Conservation (phyloP, 2,888 invertebrate species). For the Hyposoter dolosus region DNA sequence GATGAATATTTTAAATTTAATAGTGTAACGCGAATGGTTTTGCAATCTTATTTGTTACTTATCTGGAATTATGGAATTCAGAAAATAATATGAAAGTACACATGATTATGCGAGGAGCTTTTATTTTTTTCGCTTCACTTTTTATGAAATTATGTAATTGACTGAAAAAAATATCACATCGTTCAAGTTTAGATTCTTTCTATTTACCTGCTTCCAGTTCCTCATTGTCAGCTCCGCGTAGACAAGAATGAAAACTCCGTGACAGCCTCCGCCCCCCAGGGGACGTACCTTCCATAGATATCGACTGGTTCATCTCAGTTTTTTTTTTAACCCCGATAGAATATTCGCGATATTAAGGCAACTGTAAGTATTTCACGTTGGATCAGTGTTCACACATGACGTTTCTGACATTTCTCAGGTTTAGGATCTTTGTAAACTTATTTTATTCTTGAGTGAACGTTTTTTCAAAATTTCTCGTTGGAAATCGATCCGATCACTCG, state of each 20-base stretch:
- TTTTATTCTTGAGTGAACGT: conserved; percentile 14
- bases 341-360: background rate
- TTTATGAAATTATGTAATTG: background rate
- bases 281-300: conserved; percentile 81
- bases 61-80: background rate
- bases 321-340: conserved; percentile 8
- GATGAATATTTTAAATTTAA: background rate
- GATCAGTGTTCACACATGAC: conserved; percentile 58
- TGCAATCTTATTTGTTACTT: background rate
- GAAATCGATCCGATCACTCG: conserved; percentile 34
- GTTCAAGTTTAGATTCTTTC: background rate
- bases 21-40: background rate
- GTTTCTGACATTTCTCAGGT: conserved; percentile 55
- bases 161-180: no score
- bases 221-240: conserved; percentile 86
- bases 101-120: background rate
- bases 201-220: conserved; percentile 83
- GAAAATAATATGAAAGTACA: background rate
- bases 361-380: conserved; percentile 58
- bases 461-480: conserved; percentile 27
- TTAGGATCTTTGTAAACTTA: background rate
- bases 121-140: background rate
- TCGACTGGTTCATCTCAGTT: conserved; percentile 69
- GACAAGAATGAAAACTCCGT: conserved; percentile 89
- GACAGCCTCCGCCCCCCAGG: conserved; percentile 86